Evolutionary conservation across 2,888 invertebrate genomes (phyloP).

Genomic region (Drosophila kuntzei): DNA sequence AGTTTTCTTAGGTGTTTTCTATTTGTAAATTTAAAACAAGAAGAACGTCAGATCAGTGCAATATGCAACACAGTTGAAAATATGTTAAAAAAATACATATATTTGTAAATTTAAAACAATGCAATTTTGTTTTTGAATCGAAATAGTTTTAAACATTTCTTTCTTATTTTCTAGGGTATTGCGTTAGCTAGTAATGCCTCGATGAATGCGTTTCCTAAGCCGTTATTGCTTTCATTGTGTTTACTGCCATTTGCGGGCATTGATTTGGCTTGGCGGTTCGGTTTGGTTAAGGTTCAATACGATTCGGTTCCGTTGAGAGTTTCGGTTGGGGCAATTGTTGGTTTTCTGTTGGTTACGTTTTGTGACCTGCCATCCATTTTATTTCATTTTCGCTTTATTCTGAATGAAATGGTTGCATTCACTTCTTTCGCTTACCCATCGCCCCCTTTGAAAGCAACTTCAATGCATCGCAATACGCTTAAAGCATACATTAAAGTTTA

Average conservation of each 20-base stretch:
- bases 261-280: conserved; percentile 67
- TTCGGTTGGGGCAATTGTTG: conserved; percentile 33
- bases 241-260: conserved; percentile 57
- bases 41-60: too few relatives aligned
- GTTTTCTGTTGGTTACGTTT: conserved; percentile 42
- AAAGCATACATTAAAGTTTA: background rate
- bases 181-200: background rate
- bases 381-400: conserved; percentile 59
- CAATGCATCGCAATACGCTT: conserved; percentile 14
- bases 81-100: too few relatives aligned
- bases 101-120: background rate
- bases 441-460: background rate
- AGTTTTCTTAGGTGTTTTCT: background rate
- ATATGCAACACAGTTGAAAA: too few relatives aligned
- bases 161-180: conserved; percentile 20
- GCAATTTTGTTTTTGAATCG: too few relatives aligned
- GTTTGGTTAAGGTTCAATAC: conserved; percentile 26
- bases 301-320: conserved; percentile 36
- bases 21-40: background rate
- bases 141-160: too few relatives aligned
- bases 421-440: background rate
- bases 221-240: conserved; percentile 29
- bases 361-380: conserved; percentile 41
- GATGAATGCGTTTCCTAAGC: conserved; percentile 12
- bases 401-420: conserved; percentile 37